These are phyloP conservation scores for Rhynchophorus ferrugineus DNA, from an alignment of 1,140 invertebrate species.

Conservation along the genomic window DNA sequence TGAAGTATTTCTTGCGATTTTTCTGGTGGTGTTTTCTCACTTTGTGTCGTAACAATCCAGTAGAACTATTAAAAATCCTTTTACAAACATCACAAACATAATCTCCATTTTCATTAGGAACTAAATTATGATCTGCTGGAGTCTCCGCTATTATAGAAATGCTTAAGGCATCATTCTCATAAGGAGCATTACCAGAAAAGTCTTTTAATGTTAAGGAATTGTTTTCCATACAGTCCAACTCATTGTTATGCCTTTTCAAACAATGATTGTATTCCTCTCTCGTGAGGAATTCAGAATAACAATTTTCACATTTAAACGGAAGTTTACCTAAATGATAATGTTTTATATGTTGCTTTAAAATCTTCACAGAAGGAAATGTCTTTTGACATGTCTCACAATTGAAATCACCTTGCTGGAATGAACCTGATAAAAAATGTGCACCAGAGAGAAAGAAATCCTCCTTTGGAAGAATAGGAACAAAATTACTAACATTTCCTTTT, in stretches of 20 bases:
- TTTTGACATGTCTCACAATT: constrained; percentile 31
- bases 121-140: constrained; percentile 15
- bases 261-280: constrained; percentile 30
- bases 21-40: constrained; percentile 34
- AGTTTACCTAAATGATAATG: constrained; percentile 33
- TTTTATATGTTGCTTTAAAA: constrained; percentile 31
- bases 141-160: constrained; percentile 13
- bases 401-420: constrained; percentile 18
- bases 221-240: constrained; percentile 15
- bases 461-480: constrained; percentile 35
- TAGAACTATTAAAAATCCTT: constrained; percentile 27
- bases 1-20: constrained; percentile 35
- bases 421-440: constrained; percentile 30
- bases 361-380: constrained; percentile 24
- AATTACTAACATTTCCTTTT: constrained; percentile 22
- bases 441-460: constrained; percentile 31
- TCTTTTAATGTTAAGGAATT: constrained; percentile 32
- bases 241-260: constrained; percentile 24
- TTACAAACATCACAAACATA: constrained; percentile 31
- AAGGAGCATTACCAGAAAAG: constrained; percentile 20
- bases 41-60: constrained; percentile 32
- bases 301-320: constrained; percentile 33
- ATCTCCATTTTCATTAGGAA: constrained; percentile 24
- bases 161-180: constrained; percentile 13
- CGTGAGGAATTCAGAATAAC: constrained; percentile 24